These are phyloP conservation scores for Melanargia galathea DNA, from an alignment of 2,888 invertebrate genomes.

Conservation along the genomic window DNA sequence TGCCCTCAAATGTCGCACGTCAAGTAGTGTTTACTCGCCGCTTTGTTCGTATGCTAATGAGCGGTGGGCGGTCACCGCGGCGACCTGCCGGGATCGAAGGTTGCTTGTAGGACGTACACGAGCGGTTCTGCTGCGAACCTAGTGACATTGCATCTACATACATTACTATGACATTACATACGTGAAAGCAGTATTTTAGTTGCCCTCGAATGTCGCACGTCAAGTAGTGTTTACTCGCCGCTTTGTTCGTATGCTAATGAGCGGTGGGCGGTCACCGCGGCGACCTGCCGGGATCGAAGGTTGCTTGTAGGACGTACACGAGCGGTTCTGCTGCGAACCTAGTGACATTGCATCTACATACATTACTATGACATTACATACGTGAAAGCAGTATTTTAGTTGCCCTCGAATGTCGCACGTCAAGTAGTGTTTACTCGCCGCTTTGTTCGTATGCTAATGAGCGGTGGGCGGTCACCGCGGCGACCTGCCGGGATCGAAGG, in stretches of 20 bases:
- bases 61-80: constrained; percentile 68
- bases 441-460: constrained; percentile 77
- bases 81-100: constrained; percentile 73
- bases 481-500: constrained; percentile 73
- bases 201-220: constrained; percentile 58
- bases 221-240: constrained; percentile 73
- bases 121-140: neutral
- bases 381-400: constrained; percentile 55
- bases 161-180: too few relatives aligned
- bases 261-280: constrained; percentile 68
- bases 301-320: constrained; percentile 68
- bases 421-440: constrained; percentile 73
- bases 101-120: constrained; percentile 68
- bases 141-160: too few relatives aligned
- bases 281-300: constrained; percentile 73
- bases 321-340: neutral
- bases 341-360: too few relatives aligned
- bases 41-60: constrained; percentile 77
- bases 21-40: constrained; percentile 73
- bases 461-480: constrained; percentile 68
- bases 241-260: constrained; percentile 77
- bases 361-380: too few relatives aligned
- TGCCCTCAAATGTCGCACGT: constrained; percentile 58
- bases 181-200: constrained; percentile 55
- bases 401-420: constrained; percentile 58